phyloP scores from a whole-genome alignment of 2,888 invertebrate species.

The Tenthredo amoena region DNA sequence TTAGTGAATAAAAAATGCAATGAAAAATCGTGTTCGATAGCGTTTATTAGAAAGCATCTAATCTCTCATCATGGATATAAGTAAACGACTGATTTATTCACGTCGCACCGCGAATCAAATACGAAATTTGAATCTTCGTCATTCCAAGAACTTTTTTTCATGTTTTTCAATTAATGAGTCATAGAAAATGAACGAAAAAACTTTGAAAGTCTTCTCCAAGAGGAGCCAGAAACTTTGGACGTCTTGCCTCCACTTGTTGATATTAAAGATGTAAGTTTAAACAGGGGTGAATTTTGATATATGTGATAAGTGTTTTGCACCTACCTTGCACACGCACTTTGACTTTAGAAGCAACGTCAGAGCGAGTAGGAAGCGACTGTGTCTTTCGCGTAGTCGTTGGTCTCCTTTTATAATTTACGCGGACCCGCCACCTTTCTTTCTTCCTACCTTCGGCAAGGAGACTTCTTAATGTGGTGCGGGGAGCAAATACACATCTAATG shows the following conservation, averaged over 20 bases:
- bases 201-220: neutral
- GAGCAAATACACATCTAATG: neutral
- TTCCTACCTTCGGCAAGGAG: conserved; percentile 53
- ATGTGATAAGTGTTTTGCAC: neutral
- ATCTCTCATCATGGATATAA: no score
- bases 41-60: neutral
- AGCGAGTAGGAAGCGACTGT: conserved; percentile 71
- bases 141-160: neutral
- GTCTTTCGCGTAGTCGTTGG: conserved; percentile 64
- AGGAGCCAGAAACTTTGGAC: neutral
- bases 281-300: neutral
- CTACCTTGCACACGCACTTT: conserved; percentile 46
- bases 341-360: conserved; percentile 29
- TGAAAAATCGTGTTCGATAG: neutral
- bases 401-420: conserved; percentile 75
- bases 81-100: neutral
- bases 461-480: neutral
- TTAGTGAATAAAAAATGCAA: neutral
- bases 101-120: neutral
- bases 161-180: neutral
- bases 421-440: conserved; percentile 65
- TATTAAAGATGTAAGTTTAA: neutral
- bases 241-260: neutral
- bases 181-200: neutral
- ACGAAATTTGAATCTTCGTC: neutral